Conservation (phyloP, 2,888 invertebrate species). For the Mellilla xanthometata region DNA sequence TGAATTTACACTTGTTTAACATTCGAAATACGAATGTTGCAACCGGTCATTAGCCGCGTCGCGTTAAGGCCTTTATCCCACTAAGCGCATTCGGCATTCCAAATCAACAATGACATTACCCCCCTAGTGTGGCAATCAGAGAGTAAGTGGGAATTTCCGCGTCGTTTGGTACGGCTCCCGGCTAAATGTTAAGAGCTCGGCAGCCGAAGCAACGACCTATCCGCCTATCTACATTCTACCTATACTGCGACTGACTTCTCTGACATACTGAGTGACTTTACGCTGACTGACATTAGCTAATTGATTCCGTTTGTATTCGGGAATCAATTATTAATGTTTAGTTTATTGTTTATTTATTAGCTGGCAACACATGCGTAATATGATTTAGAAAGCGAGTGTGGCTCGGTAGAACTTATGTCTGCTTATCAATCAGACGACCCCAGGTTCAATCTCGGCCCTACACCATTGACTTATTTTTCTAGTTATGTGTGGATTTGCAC, state of each 20-base stretch:
- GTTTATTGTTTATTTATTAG: no score
- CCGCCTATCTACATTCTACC: slow-evolving; percentile 25
- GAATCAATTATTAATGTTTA: no score
- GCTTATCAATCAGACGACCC: no score
- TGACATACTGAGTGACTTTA: slow-evolving; percentile 43
- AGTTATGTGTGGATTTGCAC: no score
- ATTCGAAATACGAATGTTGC: no score
- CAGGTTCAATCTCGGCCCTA: no score
- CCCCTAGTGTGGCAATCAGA: slow-evolving; percentile 79
- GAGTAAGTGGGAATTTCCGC: slow-evolving; percentile 80
- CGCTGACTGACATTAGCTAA: slow-evolving; percentile 21
- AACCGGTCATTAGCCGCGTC: slow-evolving; percentile 41
- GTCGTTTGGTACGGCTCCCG: slow-evolving; percentile 74
- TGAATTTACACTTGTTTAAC: no score
- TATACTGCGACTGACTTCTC: slow-evolving; percentile 16
- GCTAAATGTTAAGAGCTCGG: slow-evolving; percentile 77
- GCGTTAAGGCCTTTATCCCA: slow-evolving; percentile 53
- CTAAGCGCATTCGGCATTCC: slow-evolving; percentile 73
- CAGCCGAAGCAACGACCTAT: slow-evolving; percentile 49
- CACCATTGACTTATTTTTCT: no score
- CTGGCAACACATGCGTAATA: no score
- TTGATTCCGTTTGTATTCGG: not conserved
- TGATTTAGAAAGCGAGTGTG: no score
- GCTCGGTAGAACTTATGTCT: no score
- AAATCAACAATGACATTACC: slow-evolving; percentile 78